Base-by-base conservation (phyloP, 2,113 vertebrate species). In the Rattus rattus region DNA sequence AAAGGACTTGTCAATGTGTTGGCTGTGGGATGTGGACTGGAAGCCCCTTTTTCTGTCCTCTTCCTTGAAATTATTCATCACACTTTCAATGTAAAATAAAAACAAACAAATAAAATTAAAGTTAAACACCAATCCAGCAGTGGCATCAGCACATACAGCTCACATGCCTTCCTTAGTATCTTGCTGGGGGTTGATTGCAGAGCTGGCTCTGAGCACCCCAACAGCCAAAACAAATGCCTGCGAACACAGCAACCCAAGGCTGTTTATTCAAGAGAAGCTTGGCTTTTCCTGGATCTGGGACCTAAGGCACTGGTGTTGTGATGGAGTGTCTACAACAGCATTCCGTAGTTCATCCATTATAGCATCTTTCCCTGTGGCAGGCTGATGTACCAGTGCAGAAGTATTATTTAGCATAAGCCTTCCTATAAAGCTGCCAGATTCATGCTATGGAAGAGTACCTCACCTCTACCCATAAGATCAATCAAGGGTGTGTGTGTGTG, bases 61-160 rank as follows among this genome's bases (percentile, higher is more conserved):
- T 26, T 63, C n/a, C 39, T 70, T 59, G 67, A 91, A 85, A 67
- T 65, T 70, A 56, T 86, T 81, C 52, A 76, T 73, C 61, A 91
- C 56, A 14, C 65, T 30, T 96, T 76, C 63, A 33, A 22, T 91
- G 65, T 85, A 81, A 94, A 95, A 86, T 90, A 93, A 92, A 91
- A 56, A 52, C 19, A 91, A 91, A 81, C 39, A 80, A 85, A 67
- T 65, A 76, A 91, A 93, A 89, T 72, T 72, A 43, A 65, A 87
- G 11, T 14, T 87, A 30, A 69, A 3, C 10, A 54, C 20, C 33
- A 67, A 72, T 2, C 2, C 28, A 56, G 26, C 49, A 43, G 1
- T 61, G 43, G 47, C 30, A 70, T 76, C 94, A 65, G 19, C 1
- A 0, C 76, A 28, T 36, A 28, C 7, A 36, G 33, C 20, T 91